Conservation (phyloP, 92 coral and sea anemone species). For the Hydrozoanthus gracilis region DNA sequence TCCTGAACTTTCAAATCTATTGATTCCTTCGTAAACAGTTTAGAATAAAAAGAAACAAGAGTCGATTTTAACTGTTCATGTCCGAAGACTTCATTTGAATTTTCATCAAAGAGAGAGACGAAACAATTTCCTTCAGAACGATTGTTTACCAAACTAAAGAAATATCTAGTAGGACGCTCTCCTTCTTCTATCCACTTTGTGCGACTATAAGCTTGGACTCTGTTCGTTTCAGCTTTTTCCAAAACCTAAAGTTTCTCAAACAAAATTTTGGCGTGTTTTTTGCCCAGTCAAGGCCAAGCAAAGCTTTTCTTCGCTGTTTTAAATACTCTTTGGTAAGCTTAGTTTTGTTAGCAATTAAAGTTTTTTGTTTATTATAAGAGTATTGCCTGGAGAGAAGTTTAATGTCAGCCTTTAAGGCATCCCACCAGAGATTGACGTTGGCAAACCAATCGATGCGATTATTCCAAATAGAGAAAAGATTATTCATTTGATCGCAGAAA, state of each 20-base stretch:
- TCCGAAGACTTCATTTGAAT: background rate
- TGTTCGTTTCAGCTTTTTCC: background rate
- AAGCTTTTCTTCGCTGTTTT: background rate
- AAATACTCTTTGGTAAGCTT: background rate
- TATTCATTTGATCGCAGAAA: constrained; percentile 1
- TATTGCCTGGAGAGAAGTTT: background rate
- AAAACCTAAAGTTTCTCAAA: no score
- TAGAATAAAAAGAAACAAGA: background rate
- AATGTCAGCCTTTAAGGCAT: background rate
- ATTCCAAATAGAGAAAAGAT: background rate
- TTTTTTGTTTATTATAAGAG: background rate
- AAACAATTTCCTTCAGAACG: background rate
- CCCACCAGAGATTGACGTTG: background rate
- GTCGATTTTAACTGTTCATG: background rate
- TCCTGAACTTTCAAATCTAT: background rate
- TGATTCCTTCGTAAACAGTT: background rate
- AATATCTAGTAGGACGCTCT: background rate
- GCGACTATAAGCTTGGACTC: background rate
- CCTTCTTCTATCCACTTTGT: background rate
- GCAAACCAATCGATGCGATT: background rate
- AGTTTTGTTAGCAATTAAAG: background rate
- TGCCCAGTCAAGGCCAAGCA: background rate
- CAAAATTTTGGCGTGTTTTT: background rate
- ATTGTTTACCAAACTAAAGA: background rate
- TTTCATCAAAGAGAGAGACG: background rate